These are phyloP conservation scores for Jacana jacana DNA, from an alignment of 2,113 vertebrate species.

Conservation along the genomic window DNA sequence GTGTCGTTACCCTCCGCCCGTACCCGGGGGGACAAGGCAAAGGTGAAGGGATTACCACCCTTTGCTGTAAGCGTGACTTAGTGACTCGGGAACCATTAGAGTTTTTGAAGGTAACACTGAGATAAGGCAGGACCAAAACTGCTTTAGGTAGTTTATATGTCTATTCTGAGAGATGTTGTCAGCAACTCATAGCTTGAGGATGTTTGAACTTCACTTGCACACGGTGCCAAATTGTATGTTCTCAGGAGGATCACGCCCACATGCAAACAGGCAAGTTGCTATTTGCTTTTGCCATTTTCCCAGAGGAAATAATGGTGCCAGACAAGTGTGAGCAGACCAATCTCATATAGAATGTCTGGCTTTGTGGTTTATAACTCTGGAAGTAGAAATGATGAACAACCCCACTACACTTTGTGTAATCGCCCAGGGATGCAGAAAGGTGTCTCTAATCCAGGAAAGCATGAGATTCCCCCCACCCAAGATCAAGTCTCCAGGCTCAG, in stretches of 20 bases:
- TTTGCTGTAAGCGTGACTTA: not conserved
- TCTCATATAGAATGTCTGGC: not conserved
- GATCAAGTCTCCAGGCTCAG: not conserved
- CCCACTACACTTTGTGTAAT: not conserved
- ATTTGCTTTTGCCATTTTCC: constrained; percentile 56
- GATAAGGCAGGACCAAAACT: not conserved
- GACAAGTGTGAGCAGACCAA: constrained; percentile 53
- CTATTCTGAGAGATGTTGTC: constrained; percentile 33
- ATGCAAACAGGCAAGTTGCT: constrained; percentile 48
- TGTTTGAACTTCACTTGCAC: not conserved
- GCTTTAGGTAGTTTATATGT: not conserved
- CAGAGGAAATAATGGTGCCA: constrained; percentile 56
- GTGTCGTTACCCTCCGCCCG: not conserved
- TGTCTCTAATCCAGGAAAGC: not conserved
- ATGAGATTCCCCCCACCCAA: not conserved
- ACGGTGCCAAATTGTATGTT: not conserved
- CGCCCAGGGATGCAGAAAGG: not conserved
- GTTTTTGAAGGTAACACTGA: not conserved
- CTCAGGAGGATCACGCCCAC: constrained; percentile 50
- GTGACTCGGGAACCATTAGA: not conserved
- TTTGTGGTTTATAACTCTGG: not conserved
- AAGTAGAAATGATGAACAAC: not conserved
- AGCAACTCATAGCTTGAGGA: constrained; percentile 21
- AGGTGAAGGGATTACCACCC: not conserved
- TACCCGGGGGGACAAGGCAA: not conserved